These are phyloP conservation scores for Ceratosolen solmsi DNA, from an alignment of 1,140 invertebrate species.

Conservation along the genomic window DNA sequence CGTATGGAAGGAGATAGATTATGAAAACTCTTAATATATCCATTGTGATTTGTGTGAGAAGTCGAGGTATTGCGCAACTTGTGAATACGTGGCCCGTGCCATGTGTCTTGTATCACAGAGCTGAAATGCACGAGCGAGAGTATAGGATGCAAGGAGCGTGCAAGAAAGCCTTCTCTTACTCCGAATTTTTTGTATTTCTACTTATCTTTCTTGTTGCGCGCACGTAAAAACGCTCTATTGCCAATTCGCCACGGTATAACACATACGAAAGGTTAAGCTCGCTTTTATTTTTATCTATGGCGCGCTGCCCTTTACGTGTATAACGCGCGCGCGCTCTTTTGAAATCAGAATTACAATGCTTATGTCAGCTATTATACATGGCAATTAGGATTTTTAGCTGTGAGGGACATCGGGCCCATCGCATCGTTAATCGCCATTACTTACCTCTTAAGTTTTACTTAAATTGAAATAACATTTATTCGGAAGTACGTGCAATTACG, in stretches of 20 bases:
- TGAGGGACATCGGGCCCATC: too few relatives aligned
- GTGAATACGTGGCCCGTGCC: background rate
- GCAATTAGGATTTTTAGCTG: too few relatives aligned
- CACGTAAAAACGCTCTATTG: background rate
- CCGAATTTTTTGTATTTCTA: background rate
- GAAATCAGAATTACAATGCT: too few relatives aligned
- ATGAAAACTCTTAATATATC: constrained; percentile 24
- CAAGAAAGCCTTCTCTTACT: background rate
- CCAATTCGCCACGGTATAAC: too few relatives aligned
- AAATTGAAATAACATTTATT: too few relatives aligned
- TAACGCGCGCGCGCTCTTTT: too few relatives aligned
- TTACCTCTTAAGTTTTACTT: too few relatives aligned
- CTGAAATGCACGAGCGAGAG: background rate
- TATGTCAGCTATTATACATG: too few relatives aligned
- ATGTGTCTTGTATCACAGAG: background rate
- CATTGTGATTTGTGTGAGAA: constrained; percentile 15
- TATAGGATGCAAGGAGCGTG: background rate
- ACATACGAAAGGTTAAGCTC: background rate
- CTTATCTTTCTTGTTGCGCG: background rate
- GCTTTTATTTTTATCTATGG: background rate
- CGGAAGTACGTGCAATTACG: too few relatives aligned
- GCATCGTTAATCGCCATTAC: too few relatives aligned
- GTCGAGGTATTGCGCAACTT: background rate
- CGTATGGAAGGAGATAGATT: constrained; percentile 5
- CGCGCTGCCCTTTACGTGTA: too few relatives aligned